Evolutionary conservation across 2,113 vertebrate species (phyloP), one percentile per base, ranked within the genome.

Genomic region (Aspiorhynchus laticeps): DNA sequence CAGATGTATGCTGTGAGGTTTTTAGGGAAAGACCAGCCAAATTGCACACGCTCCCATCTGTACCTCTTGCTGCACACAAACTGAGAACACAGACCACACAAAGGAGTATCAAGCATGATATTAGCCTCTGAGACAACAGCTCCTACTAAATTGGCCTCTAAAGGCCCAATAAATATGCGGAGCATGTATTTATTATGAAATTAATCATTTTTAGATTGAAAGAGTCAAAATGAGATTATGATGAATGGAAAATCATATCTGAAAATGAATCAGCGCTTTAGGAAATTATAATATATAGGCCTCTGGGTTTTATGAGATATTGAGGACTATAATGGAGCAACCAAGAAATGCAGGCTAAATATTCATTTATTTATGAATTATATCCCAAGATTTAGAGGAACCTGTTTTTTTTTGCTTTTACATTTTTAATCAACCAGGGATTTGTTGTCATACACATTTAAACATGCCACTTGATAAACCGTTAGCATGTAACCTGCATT

Each of bases 11-110:
- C 80, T 56, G 43, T 79, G 80, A n/a, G 77, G 36, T 38, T 87
- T 85, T 87, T 59, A 46, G 56, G 80, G 79, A 15, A 71, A 87
- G 84, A 87, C 46, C 48, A 63, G 84, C 77, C 77, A 84, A 84
- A 78, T 84, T 85, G 51, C 78, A 73, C 61, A 59, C 24, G 9
- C 21, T 24, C 15, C 69, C 71, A 56, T 86, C 80, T 88, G 74
- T 86, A 76, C 59, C 31, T 24, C 46, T 9, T 59, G 15, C 33
- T 38, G 59, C 43, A 28, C 26, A n/a, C 46, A 48, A 43, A 76
- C 15, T 24, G 24, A 59, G 21, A 38, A 61, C 41, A 3, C 74
- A 31, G 84, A 51, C 59, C 41, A 38, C 80, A 84, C 86, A 84
- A 63, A 84, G 83, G 26, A 21, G 67, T 76, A 48, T 84, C 63